Base-by-base conservation (phyloP, 2,797 vertebrate species). In the Sciurus carolinensis region DNA sequence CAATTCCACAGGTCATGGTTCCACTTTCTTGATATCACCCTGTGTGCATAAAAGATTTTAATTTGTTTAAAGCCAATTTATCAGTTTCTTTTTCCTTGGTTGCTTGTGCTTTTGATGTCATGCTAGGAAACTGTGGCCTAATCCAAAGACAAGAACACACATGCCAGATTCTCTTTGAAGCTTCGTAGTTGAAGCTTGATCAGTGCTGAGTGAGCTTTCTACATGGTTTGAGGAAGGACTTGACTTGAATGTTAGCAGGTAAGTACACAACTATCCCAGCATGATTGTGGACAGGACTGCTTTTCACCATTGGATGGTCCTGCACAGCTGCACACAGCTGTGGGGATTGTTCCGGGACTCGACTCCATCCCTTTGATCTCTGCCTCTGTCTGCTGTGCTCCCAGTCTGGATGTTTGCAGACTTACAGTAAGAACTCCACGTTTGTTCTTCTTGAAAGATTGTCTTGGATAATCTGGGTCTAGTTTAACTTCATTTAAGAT, bases 351-450 rank as follows among this genome's bases (percentile, higher is more conserved):
- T 33, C 39, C 20, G 13, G 50, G 33, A 26, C 42, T 42, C 3
- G 33, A 5, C 64, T 50, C 18, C 1, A 5, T 42, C 39, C n/a
- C 62, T 13, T 6, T 22, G n/a, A 15, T 28, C 20, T 24, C 11
- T 22, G 39, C 17, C 33, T 10, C 3, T 11, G 9, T 52, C 50
- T 20, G 6, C 12, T 0, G 24, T 2, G 36, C 5, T 3, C 1
- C 54, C 54, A 24, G 22, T 17, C 2, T 36, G 28, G 10, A 3
- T 59, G 47, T 20, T 22, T 11, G 24, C 22, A 36, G 22, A 24
- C 71, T 59, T 24, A 24, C 11, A 54, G 5, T 5, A 42, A 52
- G 44, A 26, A 62, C 24, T 26, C 59, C 59, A 62, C 3, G 59
- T 26, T 22, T 62, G 59, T 62, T 62, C 59, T 24, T 24, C 22